Conservation (phyloP, 2,888 invertebrate genomes). For the Patella caerulea region DNA sequence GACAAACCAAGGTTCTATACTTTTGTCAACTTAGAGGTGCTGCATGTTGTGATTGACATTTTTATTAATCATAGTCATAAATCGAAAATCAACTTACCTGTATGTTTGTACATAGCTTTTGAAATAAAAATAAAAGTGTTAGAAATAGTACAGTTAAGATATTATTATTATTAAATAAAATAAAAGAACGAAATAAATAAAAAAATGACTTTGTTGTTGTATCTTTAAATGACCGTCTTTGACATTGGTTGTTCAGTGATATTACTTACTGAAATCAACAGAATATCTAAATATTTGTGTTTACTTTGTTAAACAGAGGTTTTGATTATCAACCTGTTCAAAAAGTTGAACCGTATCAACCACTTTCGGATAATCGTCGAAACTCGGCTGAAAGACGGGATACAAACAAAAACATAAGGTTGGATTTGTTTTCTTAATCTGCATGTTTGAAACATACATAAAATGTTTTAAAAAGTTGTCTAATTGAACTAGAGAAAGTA, state of each 20-base stretch:
- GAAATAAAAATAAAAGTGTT: too few relatives aligned
- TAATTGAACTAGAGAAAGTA: too few relatives aligned
- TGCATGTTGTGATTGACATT: not conserved
- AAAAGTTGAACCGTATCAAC: slow-evolving; percentile 8
- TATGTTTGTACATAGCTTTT: too few relatives aligned
- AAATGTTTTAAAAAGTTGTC: too few relatives aligned
- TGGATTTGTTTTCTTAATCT: too few relatives aligned
- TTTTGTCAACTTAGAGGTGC: not conserved
- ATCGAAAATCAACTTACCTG: too few relatives aligned
- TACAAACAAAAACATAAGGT: not conserved
- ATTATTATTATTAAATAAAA: not conserved
- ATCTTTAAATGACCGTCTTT: too few relatives aligned
- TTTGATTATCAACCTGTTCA: slow-evolving; percentile 6
- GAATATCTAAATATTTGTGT: not conserved
- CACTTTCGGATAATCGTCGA: not conserved
- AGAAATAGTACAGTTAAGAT: too few relatives aligned
- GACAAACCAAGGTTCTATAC: not conserved
- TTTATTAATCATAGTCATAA: too few relatives aligned
- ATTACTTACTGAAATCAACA: not conserved
- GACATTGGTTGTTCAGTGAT: too few relatives aligned
- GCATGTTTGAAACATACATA: too few relatives aligned
- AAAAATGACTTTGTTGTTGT: not conserved
- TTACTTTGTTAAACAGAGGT: not conserved
- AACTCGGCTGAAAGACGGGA: not conserved
- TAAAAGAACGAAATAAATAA: not conserved